Evolutionary conservation across 2,113 vertebrate genomes (phyloP), one percentile per base, ranked within the genome.

Genomic region (Morone saxatilis): DNA sequence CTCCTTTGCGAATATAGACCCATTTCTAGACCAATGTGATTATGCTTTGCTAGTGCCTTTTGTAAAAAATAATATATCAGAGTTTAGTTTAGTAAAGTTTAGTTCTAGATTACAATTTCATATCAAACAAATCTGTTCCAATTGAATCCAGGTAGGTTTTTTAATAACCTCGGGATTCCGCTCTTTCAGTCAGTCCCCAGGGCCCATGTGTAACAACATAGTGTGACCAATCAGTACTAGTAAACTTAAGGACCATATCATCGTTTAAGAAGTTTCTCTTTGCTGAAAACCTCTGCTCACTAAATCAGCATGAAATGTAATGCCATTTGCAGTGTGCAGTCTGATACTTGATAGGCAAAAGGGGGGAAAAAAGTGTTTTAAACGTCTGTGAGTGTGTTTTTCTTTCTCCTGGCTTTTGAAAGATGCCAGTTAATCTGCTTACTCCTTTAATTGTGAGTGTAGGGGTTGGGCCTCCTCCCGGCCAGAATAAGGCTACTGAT

Each of bases 291-390:
- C 90, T 90, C 84, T 90, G 90, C 92, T 91, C 82, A 63, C 78
- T 94, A 96, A 96, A 95, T 94, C 94, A 90, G 94, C 96, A 96
- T 96, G 96, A 96, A 96, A 94, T 96, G 95, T 96, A 96, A 96
- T 96, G 82, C 95, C 91, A 94, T 96, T 96, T 95, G 90, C 91
- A 68, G 91, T 78, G 86, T 88, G 91, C 78, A 81, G 80, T 81
- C 71, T 50, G 17, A 70, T 81, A 71, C 79, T 63, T 4, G 89
- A 86, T 45, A 14, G 85, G 88, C 75, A 78, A 90, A 84, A 47
- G 69, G 50, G 50, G 72, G 53, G 31, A 54, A 50, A 36, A 89
- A 93, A 88, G 59, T 62, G 90, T 94, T 94, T 91, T 90, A 91
- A 96, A 91, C 78, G 89, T 89, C 90, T 87, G 86, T 79, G 91